These are phyloP conservation scores for Celastrina argiolus DNA, from an alignment of 2,888 invertebrate species.

Conservation along the genomic window DNA sequence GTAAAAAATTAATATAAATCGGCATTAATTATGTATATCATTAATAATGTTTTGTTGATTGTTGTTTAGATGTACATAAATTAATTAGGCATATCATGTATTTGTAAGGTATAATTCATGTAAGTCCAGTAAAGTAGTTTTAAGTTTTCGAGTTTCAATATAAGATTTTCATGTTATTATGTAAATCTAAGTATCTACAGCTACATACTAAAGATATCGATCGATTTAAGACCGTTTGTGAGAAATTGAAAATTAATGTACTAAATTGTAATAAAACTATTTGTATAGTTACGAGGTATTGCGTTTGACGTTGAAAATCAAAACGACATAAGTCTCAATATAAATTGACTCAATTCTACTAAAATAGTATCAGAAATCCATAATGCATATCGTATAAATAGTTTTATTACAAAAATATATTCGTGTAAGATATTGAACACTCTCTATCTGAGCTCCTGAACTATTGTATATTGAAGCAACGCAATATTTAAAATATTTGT, in stretches of 20 bases:
- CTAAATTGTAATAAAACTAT: not conserved
- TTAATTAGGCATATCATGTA: constrained; percentile 58
- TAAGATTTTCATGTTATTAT: constrained; percentile 10
- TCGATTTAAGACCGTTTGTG: constrained; percentile 12
- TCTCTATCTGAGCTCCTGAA: constrained; percentile 13
- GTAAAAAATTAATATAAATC: constrained; percentile 31
- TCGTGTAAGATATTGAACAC: not conserved
- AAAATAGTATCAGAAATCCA: not conserved
- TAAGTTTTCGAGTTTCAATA: constrained; percentile 30
- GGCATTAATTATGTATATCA: constrained; percentile 33
- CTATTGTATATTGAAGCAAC: constrained; percentile 36
- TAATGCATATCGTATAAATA: not conserved
- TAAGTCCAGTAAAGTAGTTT: constrained; percentile 34
- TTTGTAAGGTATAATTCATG: constrained; percentile 48
- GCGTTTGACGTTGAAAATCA: not conserved
- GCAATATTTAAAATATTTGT: constrained; percentile 39
- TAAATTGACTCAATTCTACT: no score
- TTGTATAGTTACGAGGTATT: not conserved
- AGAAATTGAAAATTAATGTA: not conserved
- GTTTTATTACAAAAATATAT: not conserved
- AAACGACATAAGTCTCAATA: no score
- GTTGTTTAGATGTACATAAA: constrained; percentile 58
- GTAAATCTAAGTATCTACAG: constrained; percentile 22
- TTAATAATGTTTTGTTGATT: constrained; percentile 56
- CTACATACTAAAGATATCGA: constrained; percentile 22